Percentiles rank a stretch among this genome's conserved stretches.
These are phyloP conservation scores for Elanoides forficatus DNA, from an alignment of 2,113 vertebrate species.

Conservation along the genomic window DNA sequence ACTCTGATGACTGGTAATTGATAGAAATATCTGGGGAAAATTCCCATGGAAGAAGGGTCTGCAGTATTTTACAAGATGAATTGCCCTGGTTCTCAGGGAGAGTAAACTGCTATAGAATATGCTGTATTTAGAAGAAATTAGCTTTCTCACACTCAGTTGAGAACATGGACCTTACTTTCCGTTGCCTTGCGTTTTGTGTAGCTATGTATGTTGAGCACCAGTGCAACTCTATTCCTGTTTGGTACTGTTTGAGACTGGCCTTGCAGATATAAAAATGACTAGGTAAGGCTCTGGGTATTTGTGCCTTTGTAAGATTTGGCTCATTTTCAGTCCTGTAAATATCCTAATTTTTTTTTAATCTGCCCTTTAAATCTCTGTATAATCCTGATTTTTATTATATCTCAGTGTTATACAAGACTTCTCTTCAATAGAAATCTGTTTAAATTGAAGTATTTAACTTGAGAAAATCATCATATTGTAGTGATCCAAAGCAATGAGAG, in stretches of 20 bases:
- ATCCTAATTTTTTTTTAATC: fast-evolving
- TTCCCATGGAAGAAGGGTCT: neutral
- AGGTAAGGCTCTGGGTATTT: neutral
- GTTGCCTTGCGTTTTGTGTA: neutral
- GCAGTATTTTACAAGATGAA: neutral
- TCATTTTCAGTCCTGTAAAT: neutral
- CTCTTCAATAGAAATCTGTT: neutral
- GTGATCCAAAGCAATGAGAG: neutral
- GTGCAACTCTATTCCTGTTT: neutral
- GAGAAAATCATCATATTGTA: neutral
- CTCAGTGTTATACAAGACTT: neutral
- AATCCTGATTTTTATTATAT: neutral
- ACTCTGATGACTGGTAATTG: neutral
- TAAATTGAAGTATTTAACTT: neutral
- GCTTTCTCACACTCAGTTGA: neutral
- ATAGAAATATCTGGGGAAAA: neutral
- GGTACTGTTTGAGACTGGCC: neutral
- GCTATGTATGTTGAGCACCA: neutral
- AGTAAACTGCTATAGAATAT: neutral
- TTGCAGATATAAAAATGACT: neutral
- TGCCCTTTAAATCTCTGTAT: neutral
- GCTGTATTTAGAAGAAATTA: neutral
- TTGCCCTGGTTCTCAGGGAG: neutral
- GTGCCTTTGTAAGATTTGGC: neutral
- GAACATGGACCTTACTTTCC: neutral